A percentile compares a stretch with the other conserved stretches of the same genome.
Evolutionary conservation across 1,140 invertebrate genomes (phyloP).

Genomic region (Hesperophylax magnus): DNA sequence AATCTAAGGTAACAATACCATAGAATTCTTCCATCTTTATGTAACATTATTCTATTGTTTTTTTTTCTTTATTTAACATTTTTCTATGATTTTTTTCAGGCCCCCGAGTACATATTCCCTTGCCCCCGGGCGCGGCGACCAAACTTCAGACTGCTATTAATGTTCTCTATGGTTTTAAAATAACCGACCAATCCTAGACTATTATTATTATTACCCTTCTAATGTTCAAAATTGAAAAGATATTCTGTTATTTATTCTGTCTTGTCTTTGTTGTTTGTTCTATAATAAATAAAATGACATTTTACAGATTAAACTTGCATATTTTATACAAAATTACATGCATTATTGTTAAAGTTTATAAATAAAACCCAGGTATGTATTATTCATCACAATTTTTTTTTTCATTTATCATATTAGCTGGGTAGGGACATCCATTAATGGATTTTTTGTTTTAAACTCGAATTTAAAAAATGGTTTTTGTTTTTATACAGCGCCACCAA

Average conservation of each 20-base stretch:
- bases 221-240: constrained; percentile 23
- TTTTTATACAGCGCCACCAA: too few species aligned
- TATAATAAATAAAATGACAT: constrained; percentile 27
- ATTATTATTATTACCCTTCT: constrained; percentile 2
- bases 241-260: constrained; percentile 43
- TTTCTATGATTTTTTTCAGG: constrained; percentile 35
- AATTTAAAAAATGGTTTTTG: too few species aligned
- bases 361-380: too few species aligned
- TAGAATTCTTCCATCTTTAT: too few species aligned
- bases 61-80: too few species aligned
- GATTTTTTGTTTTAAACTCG: too few species aligned
- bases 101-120: constrained; percentile 55
- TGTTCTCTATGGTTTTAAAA: constrained; percentile 9
- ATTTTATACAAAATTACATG: neutral
- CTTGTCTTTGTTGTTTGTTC: constrained; percentile 29
- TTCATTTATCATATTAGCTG: too few species aligned
- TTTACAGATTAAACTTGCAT: constrained; percentile 13
- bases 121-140: constrained; percentile 51
- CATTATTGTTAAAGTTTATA: constrained; percentile 17
- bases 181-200: constrained; percentile 22
- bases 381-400: too few species aligned
- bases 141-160: constrained; percentile 55
- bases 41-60: too few species aligned
- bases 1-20: too few species aligned
- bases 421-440: too few species aligned